Base-by-base conservation (phyloP, 2,797 vertebrate genomes). In the Peromyscus nudipes region DNA sequence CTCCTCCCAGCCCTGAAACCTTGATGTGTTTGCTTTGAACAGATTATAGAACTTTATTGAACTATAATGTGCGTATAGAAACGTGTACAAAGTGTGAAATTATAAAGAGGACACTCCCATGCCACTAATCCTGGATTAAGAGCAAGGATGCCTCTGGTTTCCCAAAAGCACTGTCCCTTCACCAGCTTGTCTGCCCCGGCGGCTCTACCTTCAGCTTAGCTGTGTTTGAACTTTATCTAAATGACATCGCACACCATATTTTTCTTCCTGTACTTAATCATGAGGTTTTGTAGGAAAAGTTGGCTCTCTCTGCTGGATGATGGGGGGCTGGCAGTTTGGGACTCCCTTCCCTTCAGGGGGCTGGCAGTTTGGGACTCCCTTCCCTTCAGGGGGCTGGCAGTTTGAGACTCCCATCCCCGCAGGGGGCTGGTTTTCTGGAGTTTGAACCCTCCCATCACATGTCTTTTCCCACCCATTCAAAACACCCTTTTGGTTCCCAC, bases 21-120 rank as follows among this genome's bases (percentile, higher is more conserved):
- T 80, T 43, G 31, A 43, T 80, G 71, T 46, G 43, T 92, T 93
- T 96, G 77, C 71, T 91, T 91, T 95, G 76, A 91, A 95, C 73
- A 77, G 60, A 83, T 94, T 67, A 93, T 83, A 92, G 82, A 73
- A 43, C 92, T 95, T 92, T 91, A 75, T 11, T 49, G 55, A 90
- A 73, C 23, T 81, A 46, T 76, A 81, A 52, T 46, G 64, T 17
- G 69, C 43, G 29, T 6, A 85, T 10, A 79, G 71, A 92, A 83
- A 89, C 14, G 34, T 23, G 4, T 23, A 49, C 34, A 29, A 31
- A 76, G 73, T 17, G 7, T 84, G 19, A 62, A 37, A 13, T 65
- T 67, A 73, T 17, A 31, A 80, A 94, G 6, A 25, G 62, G 67
- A 34, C 64, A 69, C 34, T 1, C 49, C 40, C 57, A n/a, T 69